A percentile compares a stretch with the other conserved stretches of the same genome.
phyloP scores from a whole-genome alignment of 2,888 invertebrate genomes.

The Serripes groenlandicus region DNA sequence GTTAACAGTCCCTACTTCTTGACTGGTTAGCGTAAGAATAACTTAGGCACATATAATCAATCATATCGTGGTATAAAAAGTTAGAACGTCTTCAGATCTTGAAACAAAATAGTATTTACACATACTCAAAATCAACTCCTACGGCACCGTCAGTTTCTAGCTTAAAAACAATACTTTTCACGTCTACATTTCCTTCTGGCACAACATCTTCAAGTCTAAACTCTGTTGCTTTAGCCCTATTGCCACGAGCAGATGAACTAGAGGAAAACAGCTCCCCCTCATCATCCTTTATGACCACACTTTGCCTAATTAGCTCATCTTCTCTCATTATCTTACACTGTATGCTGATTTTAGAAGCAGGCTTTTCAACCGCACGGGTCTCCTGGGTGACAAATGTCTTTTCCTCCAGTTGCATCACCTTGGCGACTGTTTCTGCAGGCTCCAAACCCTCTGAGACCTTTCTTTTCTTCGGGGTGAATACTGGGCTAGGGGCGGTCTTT shows the following conservation, averaged over 20 bases:
- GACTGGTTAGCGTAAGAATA: too few relatives aligned
- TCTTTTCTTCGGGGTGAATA: not conserved
- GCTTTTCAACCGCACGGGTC: not conserved
- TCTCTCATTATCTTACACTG: not conserved
- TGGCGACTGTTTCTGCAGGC: not conserved
- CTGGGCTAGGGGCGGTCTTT: not conserved
- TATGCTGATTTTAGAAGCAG: not conserved
- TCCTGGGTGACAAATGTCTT: not conserved
- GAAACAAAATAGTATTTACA: not conserved
- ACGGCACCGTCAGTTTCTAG: not conserved
- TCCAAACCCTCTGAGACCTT: not conserved
- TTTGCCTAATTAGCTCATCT: not conserved
- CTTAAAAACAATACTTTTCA: not conserved
- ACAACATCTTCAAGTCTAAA: not conserved
- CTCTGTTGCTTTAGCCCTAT: not conserved
- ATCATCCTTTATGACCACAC: not conserved
- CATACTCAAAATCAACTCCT: not conserved
- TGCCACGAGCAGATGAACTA: not conserved
- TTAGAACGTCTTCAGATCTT: too few relatives aligned
- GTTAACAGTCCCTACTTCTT: too few relatives aligned
- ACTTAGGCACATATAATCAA: too few relatives aligned
- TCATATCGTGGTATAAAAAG: too few relatives aligned
- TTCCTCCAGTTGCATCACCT: not conserved
- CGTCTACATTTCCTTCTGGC: not conserved
- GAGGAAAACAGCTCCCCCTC: slow-evolving; percentile 5